Evolutionary conservation across 2,797 vertebrate genomes (phyloP), one percentile per base, ranked within the genome.

Genomic region (Eospalax fontanierii): DNA sequence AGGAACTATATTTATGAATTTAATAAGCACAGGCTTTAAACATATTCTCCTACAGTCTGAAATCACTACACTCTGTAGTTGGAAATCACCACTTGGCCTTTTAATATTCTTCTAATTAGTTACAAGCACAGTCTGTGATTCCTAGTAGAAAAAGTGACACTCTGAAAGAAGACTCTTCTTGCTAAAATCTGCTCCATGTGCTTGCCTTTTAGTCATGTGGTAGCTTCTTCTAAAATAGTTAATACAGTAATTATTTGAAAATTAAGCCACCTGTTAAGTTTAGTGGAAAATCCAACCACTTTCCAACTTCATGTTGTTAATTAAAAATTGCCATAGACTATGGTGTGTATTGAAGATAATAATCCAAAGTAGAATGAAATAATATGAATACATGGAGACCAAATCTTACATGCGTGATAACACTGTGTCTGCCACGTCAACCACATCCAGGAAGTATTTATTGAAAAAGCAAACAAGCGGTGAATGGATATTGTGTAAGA

Each of bases 121-220:
- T 93, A 33, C 84, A 40, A 35, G 6, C 61, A 63, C 16, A 73
- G 3, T 54, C 2, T 85, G 18, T 50, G 87, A 93, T 68, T 90
- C 26, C 26, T 70, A 76, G 21, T 66, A 74, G 61, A 50, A 93
- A 96, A 93, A 98, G 98, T 96, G 96, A 97, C 1, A 97, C 97
- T 94, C 70, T 5, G n/a, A 71, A 15, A 14, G 4, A 16, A 38
- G 68, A 93, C 38, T 90, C 63, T 18, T 78, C 24, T 61, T 87
- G 83, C 73, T 0, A 5, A 4, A 57, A 79, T 71, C 75, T 57
- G 57, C 30, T 46, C 28, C 73, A 28, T 85, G 18, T 43, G 66
- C 81, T 95, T 87, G 93, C 63, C 26, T 91, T 95, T 87, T 59
- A 82, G 28, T 85, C 73, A 46, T 9, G 4, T 79, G 57, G 50